Percentiles rank a stretch among this genome's conserved stretches.
phyloP scores from a whole-genome alignment of 2,797 vertebrate species.

The Cottoperca gobio region DNA sequence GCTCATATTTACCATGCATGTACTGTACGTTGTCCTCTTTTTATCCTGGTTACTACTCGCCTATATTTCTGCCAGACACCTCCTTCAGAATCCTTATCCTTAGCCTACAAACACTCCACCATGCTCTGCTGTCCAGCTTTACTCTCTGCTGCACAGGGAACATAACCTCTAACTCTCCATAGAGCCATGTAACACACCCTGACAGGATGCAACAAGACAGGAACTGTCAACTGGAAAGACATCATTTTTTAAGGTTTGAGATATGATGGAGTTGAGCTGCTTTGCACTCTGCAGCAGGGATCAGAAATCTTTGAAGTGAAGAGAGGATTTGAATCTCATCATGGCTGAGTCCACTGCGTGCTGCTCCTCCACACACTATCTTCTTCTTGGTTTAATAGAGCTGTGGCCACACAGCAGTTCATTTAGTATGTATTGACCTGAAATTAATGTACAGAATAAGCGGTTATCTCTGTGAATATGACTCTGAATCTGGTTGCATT shows the following conservation, averaged over 20 bases:
- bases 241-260: constrained; percentile 1
- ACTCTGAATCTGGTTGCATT: no score
- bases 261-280: constrained; percentile 3
- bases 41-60: neutral
- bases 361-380: neutral
- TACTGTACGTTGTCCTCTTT: neutral
- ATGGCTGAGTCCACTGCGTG: neutral
- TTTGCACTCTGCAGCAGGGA: constrained; percentile 18
- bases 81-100: neutral
- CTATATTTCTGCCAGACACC: neutral
- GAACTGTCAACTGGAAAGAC: neutral
- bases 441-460: no score
- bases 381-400: no score
- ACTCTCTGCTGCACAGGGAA: neutral
- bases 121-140: neutral
- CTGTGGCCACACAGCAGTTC: no score
- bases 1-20: neutral
- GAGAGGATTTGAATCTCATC: constrained; percentile 27
- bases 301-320: constrained; percentile 16
- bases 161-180: neutral
- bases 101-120: no score
- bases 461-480: no score
- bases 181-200: neutral
- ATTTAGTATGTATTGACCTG: no score
- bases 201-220: constrained; percentile 4